Conservation (phyloP, 2,888 invertebrate genomes). For the Stratiomys singularior region DNA sequence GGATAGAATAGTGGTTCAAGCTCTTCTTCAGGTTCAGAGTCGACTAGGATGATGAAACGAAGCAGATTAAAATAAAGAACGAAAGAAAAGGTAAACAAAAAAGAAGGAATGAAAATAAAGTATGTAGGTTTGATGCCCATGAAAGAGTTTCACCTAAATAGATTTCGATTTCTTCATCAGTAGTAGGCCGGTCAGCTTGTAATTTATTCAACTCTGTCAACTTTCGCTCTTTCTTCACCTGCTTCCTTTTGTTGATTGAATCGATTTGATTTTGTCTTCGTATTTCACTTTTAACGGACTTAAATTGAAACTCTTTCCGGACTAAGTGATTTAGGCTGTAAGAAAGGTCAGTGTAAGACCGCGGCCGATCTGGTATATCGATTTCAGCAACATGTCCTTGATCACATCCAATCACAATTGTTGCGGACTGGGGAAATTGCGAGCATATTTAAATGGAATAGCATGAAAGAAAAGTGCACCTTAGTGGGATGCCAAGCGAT, state of each 20-base stretch:
- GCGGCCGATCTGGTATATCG: conserved; percentile 65
- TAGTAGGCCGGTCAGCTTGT: conserved; percentile 69
- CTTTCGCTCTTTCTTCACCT: conserved; percentile 68
- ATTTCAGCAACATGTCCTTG: conserved; percentile 70
- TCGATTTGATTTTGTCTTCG: conserved; percentile 70
- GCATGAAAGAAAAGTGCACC: conserved; percentile 60
- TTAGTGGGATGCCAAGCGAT: conserved; percentile 75
- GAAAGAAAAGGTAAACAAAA: no score
- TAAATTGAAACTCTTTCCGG: conserved; percentile 66
- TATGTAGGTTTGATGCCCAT: no score
- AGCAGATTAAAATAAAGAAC: not conserved
- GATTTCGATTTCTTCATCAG: conserved; percentile 71
- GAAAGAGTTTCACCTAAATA: conserved; percentile 74
- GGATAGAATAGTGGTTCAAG: conserved; percentile 69
- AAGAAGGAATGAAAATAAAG: no score
- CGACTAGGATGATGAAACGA: conserved; percentile 62
- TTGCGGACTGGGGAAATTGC: conserved; percentile 53
- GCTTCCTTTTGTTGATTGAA: conserved; percentile 68
- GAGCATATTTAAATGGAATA: not conserved
- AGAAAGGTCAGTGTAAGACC: conserved; percentile 65
- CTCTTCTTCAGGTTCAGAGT: conserved; percentile 69
- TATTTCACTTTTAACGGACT: conserved; percentile 71
- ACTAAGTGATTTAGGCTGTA: conserved; percentile 63
- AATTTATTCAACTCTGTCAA: conserved; percentile 70
- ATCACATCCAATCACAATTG: conserved; percentile 69